Conservation (phyloP, 2,797 vertebrate genomes). For the Momotus momota region DNA sequence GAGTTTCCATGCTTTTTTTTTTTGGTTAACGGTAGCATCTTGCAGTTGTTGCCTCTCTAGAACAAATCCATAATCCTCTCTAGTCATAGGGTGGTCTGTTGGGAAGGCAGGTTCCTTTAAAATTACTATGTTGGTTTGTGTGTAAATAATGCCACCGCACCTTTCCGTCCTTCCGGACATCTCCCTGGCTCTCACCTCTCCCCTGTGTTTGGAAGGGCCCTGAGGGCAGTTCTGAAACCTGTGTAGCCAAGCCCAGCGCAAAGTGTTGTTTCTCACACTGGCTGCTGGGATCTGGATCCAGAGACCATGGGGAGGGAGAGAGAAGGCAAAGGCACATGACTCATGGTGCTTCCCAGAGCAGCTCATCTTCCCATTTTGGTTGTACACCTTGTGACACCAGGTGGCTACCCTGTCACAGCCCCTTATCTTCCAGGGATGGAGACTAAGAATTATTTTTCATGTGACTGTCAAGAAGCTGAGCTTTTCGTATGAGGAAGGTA, state of each 20-base stretch:
- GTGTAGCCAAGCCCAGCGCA: not conserved
- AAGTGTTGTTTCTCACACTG: not conserved
- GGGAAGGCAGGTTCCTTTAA: constrained; percentile 8
- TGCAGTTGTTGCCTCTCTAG: constrained; percentile 23
- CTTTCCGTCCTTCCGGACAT: not conserved
- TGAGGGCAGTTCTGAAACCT: not conserved
- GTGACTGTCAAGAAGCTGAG: not conserved
- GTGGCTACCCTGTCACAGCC: not conserved
- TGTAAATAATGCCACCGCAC: constrained; percentile 65
- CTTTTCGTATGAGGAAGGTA: not conserved
- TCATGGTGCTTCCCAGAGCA: not conserved
- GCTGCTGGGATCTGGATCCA: not conserved
- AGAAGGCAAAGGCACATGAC: not conserved
- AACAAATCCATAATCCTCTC: constrained; percentile 1
- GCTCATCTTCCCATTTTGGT: not conserved
- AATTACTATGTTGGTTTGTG: not conserved
- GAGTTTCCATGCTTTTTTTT: constrained; percentile 18
- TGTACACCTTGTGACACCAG: not conserved
- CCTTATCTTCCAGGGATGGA: not conserved
- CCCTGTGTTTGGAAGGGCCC: not conserved
- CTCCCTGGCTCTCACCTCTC: not conserved
- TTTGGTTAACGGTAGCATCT: constrained; percentile 43
- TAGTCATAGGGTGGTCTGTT: not conserved
- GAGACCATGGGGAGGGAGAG: not conserved
- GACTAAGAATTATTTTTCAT: not conserved